These are phyloP conservation scores for Chroicocephalus ridibundus DNA, from an alignment of 2,113 vertebrate species.

Conservation along the genomic window DNA sequence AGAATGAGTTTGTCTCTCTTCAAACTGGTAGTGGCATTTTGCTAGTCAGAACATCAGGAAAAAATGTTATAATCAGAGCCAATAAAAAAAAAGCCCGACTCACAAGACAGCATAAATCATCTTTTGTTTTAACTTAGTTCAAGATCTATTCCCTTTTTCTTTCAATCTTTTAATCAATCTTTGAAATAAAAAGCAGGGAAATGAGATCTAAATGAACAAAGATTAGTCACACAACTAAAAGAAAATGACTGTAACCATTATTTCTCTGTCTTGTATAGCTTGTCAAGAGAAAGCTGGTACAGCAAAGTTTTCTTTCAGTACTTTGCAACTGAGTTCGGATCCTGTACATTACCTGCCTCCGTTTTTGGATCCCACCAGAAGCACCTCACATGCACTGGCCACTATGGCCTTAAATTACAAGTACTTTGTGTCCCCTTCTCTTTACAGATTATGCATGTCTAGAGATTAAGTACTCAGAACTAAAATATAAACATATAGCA, in stretches of 20 bases:
- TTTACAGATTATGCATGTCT: neutral
- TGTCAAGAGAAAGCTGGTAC: neutral
- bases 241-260: neutral
- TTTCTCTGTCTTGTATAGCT: neutral
- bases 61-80: conserved; percentile 28
- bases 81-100: neutral
- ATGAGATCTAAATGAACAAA: neutral
- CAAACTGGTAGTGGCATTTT: conserved; percentile 31
- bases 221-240: neutral
- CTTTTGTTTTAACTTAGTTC: conserved; percentile 3
- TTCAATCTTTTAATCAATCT: neutral
- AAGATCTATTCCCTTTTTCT: neutral
- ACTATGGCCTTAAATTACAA: neutral
- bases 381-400: neutral
- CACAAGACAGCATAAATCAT: neutral
- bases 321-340: neutral
- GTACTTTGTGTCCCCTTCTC: neutral
- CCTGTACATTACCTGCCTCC: neutral
- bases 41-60: conserved; percentile 31
- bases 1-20: conserved; percentile 29
- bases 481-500: neutral
- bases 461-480: neutral
- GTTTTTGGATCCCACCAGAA: neutral
- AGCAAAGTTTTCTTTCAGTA: neutral
- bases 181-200: neutral